A percentile compares a stretch with the other conserved stretches of the same genome.
Conservation (phyloP, 2,888 invertebrate genomes). For the Acronicta leporina region DNA sequence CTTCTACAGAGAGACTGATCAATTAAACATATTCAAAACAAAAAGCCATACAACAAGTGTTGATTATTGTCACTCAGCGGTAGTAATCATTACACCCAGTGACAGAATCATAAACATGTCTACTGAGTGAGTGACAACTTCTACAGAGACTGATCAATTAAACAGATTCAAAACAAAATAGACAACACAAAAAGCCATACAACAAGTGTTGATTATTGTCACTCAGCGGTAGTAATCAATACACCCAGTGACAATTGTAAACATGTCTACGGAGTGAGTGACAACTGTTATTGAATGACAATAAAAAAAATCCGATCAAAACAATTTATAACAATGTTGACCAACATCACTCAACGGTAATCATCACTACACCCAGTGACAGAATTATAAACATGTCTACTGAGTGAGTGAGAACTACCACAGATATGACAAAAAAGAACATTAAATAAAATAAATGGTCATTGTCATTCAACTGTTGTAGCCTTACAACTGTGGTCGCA, state of each 20-base stretch:
- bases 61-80: slow-evolving; percentile 15
- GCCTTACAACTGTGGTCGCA: no score
- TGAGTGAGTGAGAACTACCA: neutral
- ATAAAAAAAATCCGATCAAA: no score
- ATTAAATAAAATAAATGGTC: no score
- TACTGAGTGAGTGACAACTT: slow-evolving; percentile 21
- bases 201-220: neutral
- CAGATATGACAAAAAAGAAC: no score
- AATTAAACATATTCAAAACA: no score
- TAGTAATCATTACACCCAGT: slow-evolving; percentile 52
- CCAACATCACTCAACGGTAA: neutral
- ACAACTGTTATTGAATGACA: slow-evolving; percentile 7
- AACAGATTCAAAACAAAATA: no score
- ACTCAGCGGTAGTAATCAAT: slow-evolving; percentile 10
- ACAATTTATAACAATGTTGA: no score
- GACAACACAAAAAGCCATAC: no score
- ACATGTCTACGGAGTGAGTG: slow-evolving; percentile 33
- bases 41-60: no score
- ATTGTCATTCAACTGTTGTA: no score
- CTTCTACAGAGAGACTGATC: neutral
- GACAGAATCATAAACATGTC: no score
- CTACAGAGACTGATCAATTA: no score
- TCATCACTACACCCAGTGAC: slow-evolving; percentile 39
- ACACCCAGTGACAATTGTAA: slow-evolving; percentile 25
- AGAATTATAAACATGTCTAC: slow-evolving; percentile 28